phyloP scores from a whole-genome alignment of 2,797 vertebrate genomes.

The Tiaroga cobitis region DNA sequence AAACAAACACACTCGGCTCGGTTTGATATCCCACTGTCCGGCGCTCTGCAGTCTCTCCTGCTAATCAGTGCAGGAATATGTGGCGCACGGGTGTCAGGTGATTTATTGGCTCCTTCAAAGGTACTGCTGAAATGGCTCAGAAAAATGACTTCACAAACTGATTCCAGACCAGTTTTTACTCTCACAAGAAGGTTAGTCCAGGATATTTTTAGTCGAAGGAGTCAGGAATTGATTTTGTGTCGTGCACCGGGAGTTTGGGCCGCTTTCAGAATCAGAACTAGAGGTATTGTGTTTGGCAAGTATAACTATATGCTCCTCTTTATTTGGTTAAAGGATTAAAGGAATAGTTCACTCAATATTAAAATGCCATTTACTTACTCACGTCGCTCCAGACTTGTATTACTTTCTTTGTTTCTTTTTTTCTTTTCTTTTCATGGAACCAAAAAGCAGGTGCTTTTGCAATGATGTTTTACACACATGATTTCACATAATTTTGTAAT shows the following conservation, averaged over 20 bases:
- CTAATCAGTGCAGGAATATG: conserved; percentile 76
- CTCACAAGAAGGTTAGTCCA: conserved; percentile 27
- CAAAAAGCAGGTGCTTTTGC: background rate
- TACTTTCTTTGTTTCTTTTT: background rate
- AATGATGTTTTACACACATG: background rate
- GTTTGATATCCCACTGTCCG: conserved; percentile 28
- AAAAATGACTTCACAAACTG: conserved; percentile 54
- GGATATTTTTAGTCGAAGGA: conserved; percentile 32
- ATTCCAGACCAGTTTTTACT: conserved; percentile 21
- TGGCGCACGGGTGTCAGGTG: conserved; percentile 70
- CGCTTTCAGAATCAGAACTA: conserved; percentile 12
- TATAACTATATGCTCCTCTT: background rate
- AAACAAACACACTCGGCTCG: conserved; percentile 36
- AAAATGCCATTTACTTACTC: background rate
- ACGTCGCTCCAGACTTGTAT: background rate
- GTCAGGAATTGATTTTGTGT: conserved; percentile 30
- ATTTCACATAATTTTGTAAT: background rate
- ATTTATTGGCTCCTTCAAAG: conserved; percentile 75
- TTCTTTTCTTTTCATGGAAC: background rate
- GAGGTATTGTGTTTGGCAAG: conserved; percentile 21
- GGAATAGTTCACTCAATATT: background rate
- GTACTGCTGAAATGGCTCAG: conserved; percentile 69
- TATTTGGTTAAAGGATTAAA: conserved; percentile 3
- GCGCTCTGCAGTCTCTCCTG: conserved; percentile 63
- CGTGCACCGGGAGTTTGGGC: background rate